Base-by-base conservation (phyloP, 2,888 invertebrate species). In the Rhingia rostrata region DNA sequence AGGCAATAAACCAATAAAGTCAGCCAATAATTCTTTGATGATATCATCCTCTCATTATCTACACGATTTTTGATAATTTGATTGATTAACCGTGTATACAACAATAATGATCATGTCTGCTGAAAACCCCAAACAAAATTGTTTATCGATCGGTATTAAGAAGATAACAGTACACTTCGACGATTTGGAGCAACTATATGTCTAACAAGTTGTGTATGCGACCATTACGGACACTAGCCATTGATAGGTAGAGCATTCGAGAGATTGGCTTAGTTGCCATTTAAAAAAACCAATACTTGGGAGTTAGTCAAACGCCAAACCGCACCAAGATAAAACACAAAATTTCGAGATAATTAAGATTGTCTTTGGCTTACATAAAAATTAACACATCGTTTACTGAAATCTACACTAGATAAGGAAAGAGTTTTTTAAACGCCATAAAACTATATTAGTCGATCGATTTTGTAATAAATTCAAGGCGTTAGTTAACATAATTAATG, bases 51-150 rank as follows among this genome's bases (percentile, higher is more conserved):
- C 75, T 14, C 60, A 73, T 56, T 83, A 83, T 78, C 83, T 70
- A 54, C 49, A 80, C 70, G 84, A 84, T 80, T 80, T 64, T 84
- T 32, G 84, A 84, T 84, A 84, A 84, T 64, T 74, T 84, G 74
- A 84, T 75, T 80, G 84, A 84, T 84, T 84, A 84, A 49, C 74
- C 53, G 35, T 70, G 53, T 80, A 74, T 74, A 75, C 80, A 84
- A 66, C 84, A 43, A 54, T 84, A 84, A 84, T 84, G 84, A 84
- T 84, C 84, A 84, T 84, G 84, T 84, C 79, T 70, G 63, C 70
- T 66, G 41, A 81, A 81, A 45, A 54, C 56, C 60, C 37, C 58
- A 64, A 53, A 67, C 54, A 69, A 33, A 56, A 39, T 4, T 14
- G 14, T 9, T 60, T 77, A 49, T 79, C 73, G 67, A 83, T 69